phyloP scores from a whole-genome alignment of 2,797 vertebrate species.

The Chelmon rostratus region DNA sequence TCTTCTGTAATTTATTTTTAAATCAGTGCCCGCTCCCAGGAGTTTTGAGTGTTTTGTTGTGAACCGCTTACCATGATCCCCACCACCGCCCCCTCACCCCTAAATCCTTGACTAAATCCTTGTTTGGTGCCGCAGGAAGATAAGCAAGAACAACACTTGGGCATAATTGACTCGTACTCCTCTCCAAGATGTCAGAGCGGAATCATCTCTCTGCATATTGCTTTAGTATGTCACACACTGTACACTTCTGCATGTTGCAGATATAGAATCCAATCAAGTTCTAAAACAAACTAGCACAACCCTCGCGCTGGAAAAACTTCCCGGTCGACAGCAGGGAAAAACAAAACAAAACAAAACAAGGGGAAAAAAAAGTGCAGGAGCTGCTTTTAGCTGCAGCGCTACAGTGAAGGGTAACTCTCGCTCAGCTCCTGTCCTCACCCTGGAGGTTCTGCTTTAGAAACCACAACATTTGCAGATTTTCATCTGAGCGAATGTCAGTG shows the following conservation, averaged over 20 bases:
- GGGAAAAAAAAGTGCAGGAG: slow-evolving; percentile 45
- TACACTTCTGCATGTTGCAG: slow-evolving; percentile 81
- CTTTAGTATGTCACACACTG: slow-evolving; percentile 80
- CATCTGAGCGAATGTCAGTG: slow-evolving; percentile 74
- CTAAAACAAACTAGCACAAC: slow-evolving; percentile 78
- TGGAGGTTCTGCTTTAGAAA: slow-evolving; percentile 77
- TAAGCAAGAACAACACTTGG: slow-evolving; percentile 89
- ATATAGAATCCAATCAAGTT: slow-evolving; percentile 86
- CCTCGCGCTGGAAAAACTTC: slow-evolving; percentile 72
- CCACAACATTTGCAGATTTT: slow-evolving; percentile 82
- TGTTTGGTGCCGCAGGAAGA: slow-evolving; percentile 88
- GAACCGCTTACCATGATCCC: slow-evolving; percentile 89
- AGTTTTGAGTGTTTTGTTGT: slow-evolving; percentile 89
- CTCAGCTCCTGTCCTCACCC: slow-evolving; percentile 67
- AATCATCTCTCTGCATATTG: slow-evolving; percentile 85
- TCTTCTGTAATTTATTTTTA: slow-evolving; percentile 89
- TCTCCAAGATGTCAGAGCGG: slow-evolving; percentile 85
- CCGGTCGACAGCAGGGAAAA: slow-evolving; percentile 60
- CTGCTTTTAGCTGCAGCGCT: slow-evolving; percentile 71
- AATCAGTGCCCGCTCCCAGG: slow-evolving; percentile 87
- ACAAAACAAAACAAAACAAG: too few species aligned
- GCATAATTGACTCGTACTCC: slow-evolving; percentile 88
- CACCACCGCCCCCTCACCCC: slow-evolving; percentile 86
- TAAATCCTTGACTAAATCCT: slow-evolving; percentile 89
- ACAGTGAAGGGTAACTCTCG: slow-evolving; percentile 59